phyloP scores from a whole-genome alignment of 2,888 invertebrate species.

The Oxystoma pomonae region DNA sequence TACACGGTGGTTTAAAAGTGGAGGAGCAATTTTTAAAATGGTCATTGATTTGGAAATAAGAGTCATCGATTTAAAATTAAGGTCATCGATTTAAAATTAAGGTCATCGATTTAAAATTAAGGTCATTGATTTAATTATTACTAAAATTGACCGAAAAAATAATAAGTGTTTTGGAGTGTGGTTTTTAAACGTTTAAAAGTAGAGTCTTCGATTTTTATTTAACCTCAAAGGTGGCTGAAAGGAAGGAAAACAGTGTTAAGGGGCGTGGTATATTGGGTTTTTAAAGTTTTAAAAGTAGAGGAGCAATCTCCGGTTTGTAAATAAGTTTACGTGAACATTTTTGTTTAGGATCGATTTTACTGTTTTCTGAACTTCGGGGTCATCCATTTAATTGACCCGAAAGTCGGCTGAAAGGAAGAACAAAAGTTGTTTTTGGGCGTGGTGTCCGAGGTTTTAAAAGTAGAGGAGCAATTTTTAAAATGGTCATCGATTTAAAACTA shows the following conservation, averaged over 20 bases:
- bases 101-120: too few species aligned
- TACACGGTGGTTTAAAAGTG: not conserved
- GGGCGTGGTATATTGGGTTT: not conserved
- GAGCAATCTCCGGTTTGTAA: too few species aligned
- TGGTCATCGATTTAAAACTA: too few species aligned
- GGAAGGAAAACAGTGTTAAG: not conserved
- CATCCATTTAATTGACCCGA: conserved; percentile 53
- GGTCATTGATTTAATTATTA: too few species aligned
- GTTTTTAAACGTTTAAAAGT: too few species aligned
- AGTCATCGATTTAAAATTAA: too few species aligned
- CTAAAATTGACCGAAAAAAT: too few species aligned
- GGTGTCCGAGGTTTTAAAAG: not conserved
- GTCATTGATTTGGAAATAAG: too few species aligned
- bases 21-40: conserved; percentile 5
- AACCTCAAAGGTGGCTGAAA: not conserved
- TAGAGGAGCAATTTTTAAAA: conserved; percentile 4
- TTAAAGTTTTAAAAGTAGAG: too few species aligned
- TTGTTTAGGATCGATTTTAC: conserved; percentile 70
- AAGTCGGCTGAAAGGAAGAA: not conserved
- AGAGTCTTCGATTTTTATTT: too few species aligned
- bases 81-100: too few species aligned
- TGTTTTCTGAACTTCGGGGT: conserved; percentile 67
- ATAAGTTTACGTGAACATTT: conserved; percentile 64
- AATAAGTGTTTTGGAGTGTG: too few species aligned
- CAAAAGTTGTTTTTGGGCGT: not conserved